Percentiles rank a stretch among this genome's conserved stretches.
Evolutionary conservation across 2,797 vertebrate species (phyloP).

Genomic region (Sebastes ruberrimus): DNA sequence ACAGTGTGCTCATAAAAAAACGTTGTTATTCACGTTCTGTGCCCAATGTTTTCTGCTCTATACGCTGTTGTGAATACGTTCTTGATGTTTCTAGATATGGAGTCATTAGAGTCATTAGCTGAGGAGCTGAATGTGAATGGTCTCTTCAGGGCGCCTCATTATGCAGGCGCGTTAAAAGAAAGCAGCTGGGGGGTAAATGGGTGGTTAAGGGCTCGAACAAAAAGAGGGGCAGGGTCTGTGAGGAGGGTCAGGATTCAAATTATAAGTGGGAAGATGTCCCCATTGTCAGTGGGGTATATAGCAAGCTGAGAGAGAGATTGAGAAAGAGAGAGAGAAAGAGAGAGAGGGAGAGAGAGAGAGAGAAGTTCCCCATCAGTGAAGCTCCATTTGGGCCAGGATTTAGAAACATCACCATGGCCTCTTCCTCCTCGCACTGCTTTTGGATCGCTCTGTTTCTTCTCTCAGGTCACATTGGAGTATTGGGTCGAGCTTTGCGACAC

Average conservation of each 20-base stretch:
- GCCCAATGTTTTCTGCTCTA: not conserved
- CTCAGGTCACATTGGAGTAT: constrained; percentile 46
- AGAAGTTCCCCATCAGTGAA: constrained; percentile 8
- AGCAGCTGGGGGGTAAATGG: constrained; percentile 73
- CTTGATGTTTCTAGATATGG: constrained; percentile 66
- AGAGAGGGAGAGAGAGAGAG: not conserved
- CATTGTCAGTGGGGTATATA: constrained; percentile 75
- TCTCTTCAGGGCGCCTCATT: constrained; percentile 81
- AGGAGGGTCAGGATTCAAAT: constrained; percentile 73
- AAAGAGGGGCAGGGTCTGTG: constrained; percentile 76
- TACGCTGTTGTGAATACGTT: constrained; percentile 51
- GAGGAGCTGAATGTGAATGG: constrained; percentile 79
- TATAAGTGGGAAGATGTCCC: constrained; percentile 68
- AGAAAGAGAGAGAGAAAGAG: not conserved
- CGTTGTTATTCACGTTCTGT: not conserved
- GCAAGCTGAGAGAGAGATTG: constrained; percentile 1
- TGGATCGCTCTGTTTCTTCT: constrained; percentile 62
- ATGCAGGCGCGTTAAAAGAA: constrained; percentile 80
- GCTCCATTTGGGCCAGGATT: constrained; percentile 1
- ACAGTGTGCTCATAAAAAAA: constrained; percentile 12
- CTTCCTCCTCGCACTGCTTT: not conserved
- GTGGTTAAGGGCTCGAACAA: constrained; percentile 72
- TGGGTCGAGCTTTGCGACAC: constrained; percentile 46
- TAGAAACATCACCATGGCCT: constrained; percentile 49
- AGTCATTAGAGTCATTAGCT: constrained; percentile 83